Evolutionary conservation across 2,888 invertebrate species (phyloP).

Genomic region (Choreutis nemorana): DNA sequence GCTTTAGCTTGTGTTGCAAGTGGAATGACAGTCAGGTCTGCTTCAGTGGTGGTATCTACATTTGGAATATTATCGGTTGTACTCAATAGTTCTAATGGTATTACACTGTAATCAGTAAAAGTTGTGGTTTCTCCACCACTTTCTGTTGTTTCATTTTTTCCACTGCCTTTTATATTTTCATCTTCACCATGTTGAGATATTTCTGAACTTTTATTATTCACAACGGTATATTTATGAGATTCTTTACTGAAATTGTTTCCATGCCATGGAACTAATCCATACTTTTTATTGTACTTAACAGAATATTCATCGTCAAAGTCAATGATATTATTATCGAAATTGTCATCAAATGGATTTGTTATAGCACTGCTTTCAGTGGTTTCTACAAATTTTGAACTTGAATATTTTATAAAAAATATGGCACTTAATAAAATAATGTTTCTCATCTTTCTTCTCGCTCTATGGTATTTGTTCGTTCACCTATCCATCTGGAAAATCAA

Average conservation of each 20-base stretch:
- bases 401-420: conserved; percentile 30
- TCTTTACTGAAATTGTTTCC: conserved; percentile 31
- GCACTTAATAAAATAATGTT: conserved; percentile 25
- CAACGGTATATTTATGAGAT: conserved; percentile 38
- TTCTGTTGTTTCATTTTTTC: conserved; percentile 10
- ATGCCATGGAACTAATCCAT: conserved; percentile 33
- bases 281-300: conserved; percentile 39
- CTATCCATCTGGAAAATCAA: conserved; percentile 55
- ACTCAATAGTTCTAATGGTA: conserved; percentile 49
- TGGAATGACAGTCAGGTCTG: conserved; percentile 49
- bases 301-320: conserved; percentile 50
- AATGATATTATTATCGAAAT: conserved; percentile 44
- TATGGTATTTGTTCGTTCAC: conserved; percentile 38
- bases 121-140: conserved; percentile 21
- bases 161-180: conserved; percentile 15
- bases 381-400: too few species aligned
- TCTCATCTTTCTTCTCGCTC: conserved; percentile 47
- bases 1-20: too few species aligned
- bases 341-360: conserved; percentile 22
- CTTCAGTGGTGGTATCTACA: conserved; percentile 41
- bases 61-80: conserved; percentile 41
- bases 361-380: too few species aligned
- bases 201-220: too few species aligned
- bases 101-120: conserved; percentile 34
- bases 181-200: conserved; percentile 1